phyloP scores from a whole-genome alignment of 2,888 invertebrate genomes.

The Dione vanillae region DNA sequence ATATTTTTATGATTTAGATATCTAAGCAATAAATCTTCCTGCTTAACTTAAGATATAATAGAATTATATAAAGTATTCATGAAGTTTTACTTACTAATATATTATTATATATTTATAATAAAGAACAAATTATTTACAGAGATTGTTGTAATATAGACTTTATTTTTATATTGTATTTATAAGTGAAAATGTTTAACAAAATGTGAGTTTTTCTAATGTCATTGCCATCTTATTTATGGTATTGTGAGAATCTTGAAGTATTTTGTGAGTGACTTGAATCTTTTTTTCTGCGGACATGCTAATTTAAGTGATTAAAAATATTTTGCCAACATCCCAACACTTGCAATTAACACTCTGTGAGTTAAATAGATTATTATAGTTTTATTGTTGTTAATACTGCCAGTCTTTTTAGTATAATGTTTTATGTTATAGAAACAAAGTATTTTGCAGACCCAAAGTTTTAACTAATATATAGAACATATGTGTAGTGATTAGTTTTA shows the following conservation, averaged over 20 bases:
- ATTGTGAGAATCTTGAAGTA: constrained; percentile 8
- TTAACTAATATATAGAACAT: constrained; percentile 5
- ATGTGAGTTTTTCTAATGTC: not conserved
- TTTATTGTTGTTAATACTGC: constrained; percentile 21
- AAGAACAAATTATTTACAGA: constrained; percentile 22
- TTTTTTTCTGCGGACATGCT: not conserved
- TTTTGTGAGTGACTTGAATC: not conserved
- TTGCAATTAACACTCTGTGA: not conserved
- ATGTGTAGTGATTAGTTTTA: not conserved
- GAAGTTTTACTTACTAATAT: constrained; percentile 19
- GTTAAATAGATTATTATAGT: constrained; percentile 1
- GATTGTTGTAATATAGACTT: constrained; percentile 25
- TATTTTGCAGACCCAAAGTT: constrained; percentile 33
- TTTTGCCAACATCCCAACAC: not conserved
- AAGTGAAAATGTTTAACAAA: not conserved
- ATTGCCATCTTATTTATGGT: constrained; percentile 6
- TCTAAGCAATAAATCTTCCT: constrained; percentile 3
- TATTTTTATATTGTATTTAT: constrained; percentile 21
- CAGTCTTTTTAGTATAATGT: constrained; percentile 16
- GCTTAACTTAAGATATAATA: not conserved
- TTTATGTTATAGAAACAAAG: constrained; percentile 22
- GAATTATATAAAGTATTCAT: constrained; percentile 15
- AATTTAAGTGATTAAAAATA: not conserved
- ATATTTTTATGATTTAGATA: not conserved
- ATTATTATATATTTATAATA: not conserved